Evolutionary conservation across 2,113 vertebrate species (phyloP), one percentile per base, ranked within the genome.

Genomic region (Eclectus roratus): DNA sequence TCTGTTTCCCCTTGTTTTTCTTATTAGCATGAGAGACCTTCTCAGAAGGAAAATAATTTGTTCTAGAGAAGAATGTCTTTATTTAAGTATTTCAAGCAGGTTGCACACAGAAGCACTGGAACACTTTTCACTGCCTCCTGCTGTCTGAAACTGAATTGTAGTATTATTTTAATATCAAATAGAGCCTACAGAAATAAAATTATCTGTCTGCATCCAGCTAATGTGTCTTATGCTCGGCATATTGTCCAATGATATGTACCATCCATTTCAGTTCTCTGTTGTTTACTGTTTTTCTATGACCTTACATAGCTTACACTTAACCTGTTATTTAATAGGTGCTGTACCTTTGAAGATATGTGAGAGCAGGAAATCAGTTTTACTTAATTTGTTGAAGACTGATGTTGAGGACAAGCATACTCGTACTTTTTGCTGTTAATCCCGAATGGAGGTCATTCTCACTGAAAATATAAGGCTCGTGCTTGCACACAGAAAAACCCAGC

Each of bases 1-100:
- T 95, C 91, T 88, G 72, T 86, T 86, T 88, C 71, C 55, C 33
- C 79, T 78, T 83, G 44, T 74, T 96, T 90, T 94, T 88, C 82
- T 91, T 89, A 88, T 86, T 90, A 93, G 71, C 46, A 88, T 3
- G 0, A 64, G 49, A 80, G 50, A 86, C 11, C 60, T 23, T 71
- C 65, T 60, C 29, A 55, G 44, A 64, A 94, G 35, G 37, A 92
- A 94, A 95, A 94, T 46, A 87, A 88, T 88, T 86, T 80, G 13
- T 79, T 73, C 64, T 81, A 60, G 43, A 83, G 55, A 77, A 85
- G 72, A 91, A 85, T 0, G 0, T 69, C 85, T 93, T 82, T 77
- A 89, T 58, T 49, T 41, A 86, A 53, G 71, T 76, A 66, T 33
- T 68, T 80, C 47, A 88, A 64, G 55, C 60, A 83, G n/a, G 50